Percentiles rank a stretch among this genome's conserved stretches.
Conservation (phyloP, 2,113 vertebrate genomes). For the Tiliqua scincoides region DNA sequence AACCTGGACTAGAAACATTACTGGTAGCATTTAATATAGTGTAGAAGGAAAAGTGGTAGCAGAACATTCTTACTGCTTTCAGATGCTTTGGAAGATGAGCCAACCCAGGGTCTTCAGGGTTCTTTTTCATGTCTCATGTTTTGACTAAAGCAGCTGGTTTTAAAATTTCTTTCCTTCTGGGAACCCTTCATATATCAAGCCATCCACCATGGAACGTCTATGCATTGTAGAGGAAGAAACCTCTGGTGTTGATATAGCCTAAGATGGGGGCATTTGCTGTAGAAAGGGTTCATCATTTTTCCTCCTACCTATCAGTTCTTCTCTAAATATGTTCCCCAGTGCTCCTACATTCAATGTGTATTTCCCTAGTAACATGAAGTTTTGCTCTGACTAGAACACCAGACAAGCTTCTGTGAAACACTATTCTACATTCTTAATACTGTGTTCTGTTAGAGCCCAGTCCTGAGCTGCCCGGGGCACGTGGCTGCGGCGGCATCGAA, state of each 20-base stretch:
- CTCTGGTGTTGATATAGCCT: neutral
- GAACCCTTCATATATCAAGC: neutral
- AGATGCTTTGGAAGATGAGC: neutral
- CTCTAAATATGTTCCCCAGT: neutral
- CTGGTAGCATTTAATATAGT: neutral
- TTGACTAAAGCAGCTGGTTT: neutral
- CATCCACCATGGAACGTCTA: neutral
- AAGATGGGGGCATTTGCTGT: no score
- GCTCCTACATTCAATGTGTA: neutral
- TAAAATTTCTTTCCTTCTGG: neutral
- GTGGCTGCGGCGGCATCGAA: no score
- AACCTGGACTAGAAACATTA: neutral
- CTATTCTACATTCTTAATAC: neutral
- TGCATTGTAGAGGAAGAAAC: neutral
- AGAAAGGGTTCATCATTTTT: no score
- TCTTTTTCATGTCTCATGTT: neutral
- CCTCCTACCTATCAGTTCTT: neutral
- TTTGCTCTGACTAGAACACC: neutral
- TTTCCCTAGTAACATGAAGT: neutral
- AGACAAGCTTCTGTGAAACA: neutral
- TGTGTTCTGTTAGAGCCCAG: neutral
- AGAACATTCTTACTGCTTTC: neutral
- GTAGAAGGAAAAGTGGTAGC: neutral
- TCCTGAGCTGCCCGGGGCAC: no score
- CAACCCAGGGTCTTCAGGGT: neutral